Evolutionary conservation across 1,140 invertebrate genomes (phyloP), one percentile per base, ranked within the genome.

Genomic region (Drosophila takahashii): DNA sequence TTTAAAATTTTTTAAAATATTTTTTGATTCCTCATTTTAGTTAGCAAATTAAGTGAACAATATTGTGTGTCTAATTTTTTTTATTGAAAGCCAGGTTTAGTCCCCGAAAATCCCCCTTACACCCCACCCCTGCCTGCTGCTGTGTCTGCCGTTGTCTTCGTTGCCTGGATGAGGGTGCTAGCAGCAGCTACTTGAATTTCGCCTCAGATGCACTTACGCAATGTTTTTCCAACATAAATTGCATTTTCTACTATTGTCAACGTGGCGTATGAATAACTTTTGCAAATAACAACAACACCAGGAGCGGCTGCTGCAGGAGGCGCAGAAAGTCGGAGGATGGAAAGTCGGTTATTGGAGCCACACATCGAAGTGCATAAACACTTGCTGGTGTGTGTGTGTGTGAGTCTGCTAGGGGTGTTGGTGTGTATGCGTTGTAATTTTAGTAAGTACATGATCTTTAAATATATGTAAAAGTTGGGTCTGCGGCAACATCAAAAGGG

Each of bases 191-290:
- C 67, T 79, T 72, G 75, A 78, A 78, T 78, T 78, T 78, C 50
- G 76, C 76, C 70, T 74, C 77, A 79, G 62, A 79, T 79, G 77
- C 76, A 79, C 77, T 79, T 79, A 79, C 77, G 70, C 77, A 79
- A 79, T 79, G 77, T 79, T 79, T 75, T 80, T 75, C 77, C 77
- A 80, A 80, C 77, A 80, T 80, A 80, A 80, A 80, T 79, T 75
- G 77, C 77, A 80, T 80, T 80, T 80, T 79, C 77, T 75, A 79
- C 67, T 72, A 78, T 78, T 78, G 75, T 79, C 76, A 78, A 78
- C 77, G 77, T 80, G 77, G 77, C 77, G 77, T 81, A 81, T 79
- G 74, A 74, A 80, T 79, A 86, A 79, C 70, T 83, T 78, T 72
- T 73, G 77, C 65, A 72, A 76, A 57, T 56, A 76, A 79, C 57